Base-by-base conservation (phyloP, 2,888 invertebrate genomes). In the Dynastes grantii region DNA sequence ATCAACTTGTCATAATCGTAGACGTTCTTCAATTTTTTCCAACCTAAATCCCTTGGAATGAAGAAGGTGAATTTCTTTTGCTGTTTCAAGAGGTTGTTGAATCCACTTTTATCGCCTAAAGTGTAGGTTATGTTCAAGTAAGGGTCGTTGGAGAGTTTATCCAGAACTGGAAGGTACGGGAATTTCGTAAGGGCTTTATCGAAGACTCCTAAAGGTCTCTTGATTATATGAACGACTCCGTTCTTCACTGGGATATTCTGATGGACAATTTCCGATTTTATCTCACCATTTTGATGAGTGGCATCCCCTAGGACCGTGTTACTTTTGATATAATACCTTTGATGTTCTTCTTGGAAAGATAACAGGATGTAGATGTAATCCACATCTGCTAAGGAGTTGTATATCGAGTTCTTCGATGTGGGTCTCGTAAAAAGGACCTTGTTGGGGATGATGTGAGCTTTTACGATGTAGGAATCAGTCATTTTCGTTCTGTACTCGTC, bases 141-240 rank as follows among this genome's bases (percentile, higher is more conserved):
- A 0, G 96, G 96, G 89, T 97, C 97, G 13, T 94, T 93, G 83
- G 92, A 92, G 76, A 97, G 88, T 88, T 97, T 97, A 83, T 95
- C 94, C 78, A 93, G 91, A 3, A 97, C 93, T 0, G 95, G 95
- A 27, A 95, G 93, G 84, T 95, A 96, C 0, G 97, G 97, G 79
- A 97, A 96, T 86, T 96, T 94, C 82, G 93, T 93, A 80, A 97
- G 93, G 4, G 94, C 94, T 4, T 94, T 94, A 84, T 96, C 95
- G 79, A 96, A 95, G 78, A 97, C 93, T 92, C 96, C 96, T 32
- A 97, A 90, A 0, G 97, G 97, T 81, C 95, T 92, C 83, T 96
- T 95, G 81, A 98, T 97, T 80, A 98, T 92, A 88, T 98, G 98
- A 0, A 97, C 94, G 0, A 98, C 97, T 27, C 98, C 97, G 85